Conservation (phyloP, 2,888 invertebrate genomes). For the Alentia gelatinosa region DNA sequence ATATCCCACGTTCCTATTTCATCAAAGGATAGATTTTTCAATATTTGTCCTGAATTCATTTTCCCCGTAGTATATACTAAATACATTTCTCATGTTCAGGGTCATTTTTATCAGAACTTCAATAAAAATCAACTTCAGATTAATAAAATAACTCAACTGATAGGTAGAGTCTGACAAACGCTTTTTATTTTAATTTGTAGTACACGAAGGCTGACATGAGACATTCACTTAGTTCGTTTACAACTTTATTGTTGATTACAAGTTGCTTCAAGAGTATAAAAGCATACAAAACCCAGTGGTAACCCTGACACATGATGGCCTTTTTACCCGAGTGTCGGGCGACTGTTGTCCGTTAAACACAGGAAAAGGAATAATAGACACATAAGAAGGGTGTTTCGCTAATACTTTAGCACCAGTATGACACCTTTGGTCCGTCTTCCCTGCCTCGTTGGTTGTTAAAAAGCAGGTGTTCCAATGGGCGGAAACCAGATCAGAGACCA, state of each 20-base stretch:
- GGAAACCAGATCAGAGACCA: neutral
- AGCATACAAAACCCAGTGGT: conserved; percentile 39
- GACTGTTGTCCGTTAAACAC: neutral
- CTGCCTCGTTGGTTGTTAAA: neutral
- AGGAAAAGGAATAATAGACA: neutral
- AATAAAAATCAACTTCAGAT: too few relatives aligned
- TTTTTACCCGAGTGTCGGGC: neutral
- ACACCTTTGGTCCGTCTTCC: neutral
- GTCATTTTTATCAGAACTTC: too few relatives aligned
- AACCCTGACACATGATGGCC: neutral
- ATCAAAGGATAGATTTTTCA: too few relatives aligned
- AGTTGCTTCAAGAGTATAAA: conserved; percentile 38
- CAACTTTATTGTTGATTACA: conserved; percentile 30
- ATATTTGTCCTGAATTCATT: too few relatives aligned
- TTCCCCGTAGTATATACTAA: too few relatives aligned
- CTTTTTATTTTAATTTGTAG: conserved; percentile 35
- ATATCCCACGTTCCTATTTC: too few relatives aligned
- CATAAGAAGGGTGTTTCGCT: neutral
- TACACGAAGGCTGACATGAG: conserved; percentile 45
- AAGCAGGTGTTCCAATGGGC: neutral
- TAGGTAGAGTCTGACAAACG: conserved; percentile 12
- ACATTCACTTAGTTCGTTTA: conserved; percentile 39
- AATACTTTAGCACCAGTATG: conserved; percentile 41
- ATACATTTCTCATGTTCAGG: too few relatives aligned
- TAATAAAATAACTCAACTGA: too few relatives aligned